Base-by-base conservation (phyloP, 2,888 invertebrate genomes). In the Ichneumoninae sp. region DNA sequence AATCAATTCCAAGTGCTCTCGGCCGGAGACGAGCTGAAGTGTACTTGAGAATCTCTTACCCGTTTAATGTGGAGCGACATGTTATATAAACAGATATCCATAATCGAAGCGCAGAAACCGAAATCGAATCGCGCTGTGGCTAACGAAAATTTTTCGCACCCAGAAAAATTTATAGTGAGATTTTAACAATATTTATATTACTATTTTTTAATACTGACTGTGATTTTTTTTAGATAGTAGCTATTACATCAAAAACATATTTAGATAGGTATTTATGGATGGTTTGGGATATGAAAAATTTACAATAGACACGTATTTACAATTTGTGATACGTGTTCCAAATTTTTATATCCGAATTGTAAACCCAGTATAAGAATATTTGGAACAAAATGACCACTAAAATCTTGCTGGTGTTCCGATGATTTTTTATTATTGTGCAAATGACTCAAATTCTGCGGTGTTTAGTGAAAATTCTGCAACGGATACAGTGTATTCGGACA, bases 1-100 rank as follows among this genome's bases (percentile, higher is more conserved):
- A 63, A 74, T 63, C 30, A 74, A 74, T 60, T 33, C 10, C 30
- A 13, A 30, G 22, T 1, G 54, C 16, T 10, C 44, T 47, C 13
- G 13, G 30, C 19, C 16, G 26, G 36, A 19, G 52, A 16, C 19
- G 52, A 33, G 6, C 52, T 52, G 19, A 70, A 8, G 19, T 33
- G 10, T 16, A 47, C 44, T 33, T 47, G 19, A 33, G 10, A 22
- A 19, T 52, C 16, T 52, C n/a, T 52, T 52, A 52, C 36, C 52
- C 50, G 52, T 70, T 52, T 33, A 44, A 70, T 19, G 33, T n/a
- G 30, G 19, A 30, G n/a, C 47, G 26, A 47, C 30, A 47, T 69
- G 26, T 47, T 69, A 47, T 26, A n/a, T 26, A n/a, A 44, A 47
- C 36, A 69, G 47, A 40, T 66, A 22, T 66, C 10, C 22, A 44